Conservation (phyloP, 2,888 invertebrate species). For the Eupithecia tripunctaria region DNA sequence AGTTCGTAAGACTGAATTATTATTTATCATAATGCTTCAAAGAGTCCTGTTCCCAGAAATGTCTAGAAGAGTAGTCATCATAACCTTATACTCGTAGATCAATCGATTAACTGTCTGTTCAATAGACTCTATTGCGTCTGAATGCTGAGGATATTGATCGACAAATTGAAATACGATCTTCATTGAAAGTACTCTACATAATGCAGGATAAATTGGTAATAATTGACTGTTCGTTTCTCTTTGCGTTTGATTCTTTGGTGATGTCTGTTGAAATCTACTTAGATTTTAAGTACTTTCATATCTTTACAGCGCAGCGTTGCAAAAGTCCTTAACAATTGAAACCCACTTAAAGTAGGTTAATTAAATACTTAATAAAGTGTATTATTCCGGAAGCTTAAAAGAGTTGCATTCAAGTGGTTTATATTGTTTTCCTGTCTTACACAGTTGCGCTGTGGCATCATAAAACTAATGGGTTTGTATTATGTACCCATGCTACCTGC, state of each 20-base stretch:
- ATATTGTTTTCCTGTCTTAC: conserved; percentile 47
- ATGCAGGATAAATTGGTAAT: conserved; percentile 1
- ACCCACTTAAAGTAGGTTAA: conserved; percentile 17
- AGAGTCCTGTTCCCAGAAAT: background rate
- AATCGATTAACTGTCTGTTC: background rate
- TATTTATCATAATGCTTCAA: background rate
- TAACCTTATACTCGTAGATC: background rate
- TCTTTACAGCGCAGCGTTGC: background rate
- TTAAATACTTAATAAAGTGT: conserved; percentile 28
- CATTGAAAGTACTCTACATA: background rate
- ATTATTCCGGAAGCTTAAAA: conserved; percentile 32
- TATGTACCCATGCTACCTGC: conserved; percentile 41
- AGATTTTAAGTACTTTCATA: conserved; percentile 2
- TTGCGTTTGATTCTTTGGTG: background rate
- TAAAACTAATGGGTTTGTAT: conserved; percentile 48
- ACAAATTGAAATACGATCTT: conserved; percentile 1
- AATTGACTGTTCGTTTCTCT: background rate
- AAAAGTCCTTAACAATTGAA: conserved; percentile 6
- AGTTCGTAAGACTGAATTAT: conserved; percentile 3
- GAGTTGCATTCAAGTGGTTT: conserved; percentile 42
- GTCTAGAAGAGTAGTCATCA: background rate
- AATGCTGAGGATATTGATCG: conserved; percentile 1
- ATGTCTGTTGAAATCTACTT: conserved; percentile 3
- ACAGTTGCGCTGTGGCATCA: conserved; percentile 44
- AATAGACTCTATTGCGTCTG: background rate